Evolutionary conservation across 2,888 invertebrate species (phyloP).

Genomic region (Escarpia spicata): DNA sequence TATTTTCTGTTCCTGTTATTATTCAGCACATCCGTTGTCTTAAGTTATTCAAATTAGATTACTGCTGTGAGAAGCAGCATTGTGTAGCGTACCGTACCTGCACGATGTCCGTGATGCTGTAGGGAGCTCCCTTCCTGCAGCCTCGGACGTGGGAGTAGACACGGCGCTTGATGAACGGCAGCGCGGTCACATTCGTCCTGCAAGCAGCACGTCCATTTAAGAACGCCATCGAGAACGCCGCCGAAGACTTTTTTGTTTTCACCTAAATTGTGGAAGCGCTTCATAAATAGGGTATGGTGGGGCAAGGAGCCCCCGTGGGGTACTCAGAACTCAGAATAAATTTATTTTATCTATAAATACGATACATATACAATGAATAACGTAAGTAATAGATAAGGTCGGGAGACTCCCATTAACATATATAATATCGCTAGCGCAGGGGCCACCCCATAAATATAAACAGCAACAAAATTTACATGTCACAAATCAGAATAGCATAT

Average conservation of each 20-base stretch:
- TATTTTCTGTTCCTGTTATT: no score
- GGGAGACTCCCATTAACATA: no score
- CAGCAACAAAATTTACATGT: no score
- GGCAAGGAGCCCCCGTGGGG: no score
- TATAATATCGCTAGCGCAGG: no score
- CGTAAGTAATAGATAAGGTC: no score
- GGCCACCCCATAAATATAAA: no score
- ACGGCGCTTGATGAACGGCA: constrained; percentile 61
- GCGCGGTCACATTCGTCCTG: constrained; percentile 59
- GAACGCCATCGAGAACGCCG: not conserved
- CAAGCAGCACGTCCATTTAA: not conserved
- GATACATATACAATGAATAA: no score
- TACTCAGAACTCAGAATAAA: no score
- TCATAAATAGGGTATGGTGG: not conserved
- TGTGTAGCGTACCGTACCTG: constrained; percentile 43
- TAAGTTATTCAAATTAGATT: no score
- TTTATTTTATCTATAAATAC: no score
- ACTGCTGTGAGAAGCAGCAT: not conserved
- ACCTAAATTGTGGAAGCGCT: not conserved
- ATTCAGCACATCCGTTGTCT: not conserved
- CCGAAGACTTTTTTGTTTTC: not conserved
- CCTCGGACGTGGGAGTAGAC: constrained; percentile 51
- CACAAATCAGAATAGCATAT: no score
- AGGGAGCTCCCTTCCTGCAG: constrained; percentile 51
- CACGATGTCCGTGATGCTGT: constrained; percentile 57